Conservation (phyloP, 2,113 vertebrate genomes). For the Catharus bicknelli region DNA sequence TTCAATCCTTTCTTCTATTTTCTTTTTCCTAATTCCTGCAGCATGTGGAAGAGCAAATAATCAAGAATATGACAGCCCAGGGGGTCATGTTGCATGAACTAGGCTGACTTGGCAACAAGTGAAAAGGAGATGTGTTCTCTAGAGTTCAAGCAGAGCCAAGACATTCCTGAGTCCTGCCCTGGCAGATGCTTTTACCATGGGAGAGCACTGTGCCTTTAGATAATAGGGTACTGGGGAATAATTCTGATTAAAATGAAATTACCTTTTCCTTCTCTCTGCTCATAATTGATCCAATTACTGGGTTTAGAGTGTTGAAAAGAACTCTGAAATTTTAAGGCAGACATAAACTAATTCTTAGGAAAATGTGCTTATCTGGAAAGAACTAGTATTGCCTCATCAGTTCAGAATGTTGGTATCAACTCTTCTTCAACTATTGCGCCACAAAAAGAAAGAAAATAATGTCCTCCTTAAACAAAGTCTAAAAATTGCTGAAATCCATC, state of each 20-base stretch:
- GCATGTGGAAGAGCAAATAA: not conserved
- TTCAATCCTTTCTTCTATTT: not conserved
- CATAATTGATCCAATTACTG: conserved; percentile 2
- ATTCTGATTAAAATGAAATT: conserved; percentile 15
- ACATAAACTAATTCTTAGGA: not conserved
- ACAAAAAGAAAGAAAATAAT: not conserved
- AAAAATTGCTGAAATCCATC: not conserved
- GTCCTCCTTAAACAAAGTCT: not conserved
- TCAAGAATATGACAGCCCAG: not conserved
- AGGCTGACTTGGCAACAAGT: not conserved
- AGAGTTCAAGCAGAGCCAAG: not conserved
- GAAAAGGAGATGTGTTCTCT: not conserved
- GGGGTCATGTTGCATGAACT: not conserved
- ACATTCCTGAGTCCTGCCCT: not conserved
- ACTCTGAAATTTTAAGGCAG: not conserved
- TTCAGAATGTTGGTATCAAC: not conserved
- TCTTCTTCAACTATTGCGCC: not conserved
- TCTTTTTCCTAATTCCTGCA: too few relatives aligned
- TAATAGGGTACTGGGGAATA: not conserved
- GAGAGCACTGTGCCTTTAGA: not conserved
- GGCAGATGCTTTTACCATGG: not conserved
- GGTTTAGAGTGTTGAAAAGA: not conserved
- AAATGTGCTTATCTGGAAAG: not conserved
- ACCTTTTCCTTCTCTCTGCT: not conserved
- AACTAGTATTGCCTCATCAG: not conserved